These are phyloP conservation scores for Chelonoidis abingdonii DNA, from an alignment of 2,113 vertebrate species.

Conservation along the genomic window DNA sequence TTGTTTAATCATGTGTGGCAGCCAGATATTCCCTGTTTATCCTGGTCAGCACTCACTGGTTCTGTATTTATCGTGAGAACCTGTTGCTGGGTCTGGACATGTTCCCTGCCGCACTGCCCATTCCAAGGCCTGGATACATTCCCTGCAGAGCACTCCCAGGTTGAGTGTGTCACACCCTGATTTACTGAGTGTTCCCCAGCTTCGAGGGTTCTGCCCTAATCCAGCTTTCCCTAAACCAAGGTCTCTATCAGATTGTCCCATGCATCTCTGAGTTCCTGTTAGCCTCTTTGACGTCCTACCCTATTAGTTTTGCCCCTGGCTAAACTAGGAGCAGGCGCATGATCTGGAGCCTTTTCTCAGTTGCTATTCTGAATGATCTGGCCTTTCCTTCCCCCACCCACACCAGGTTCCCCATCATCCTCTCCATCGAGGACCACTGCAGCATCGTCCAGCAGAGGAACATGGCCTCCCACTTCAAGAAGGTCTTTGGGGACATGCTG, in stretches of 20 bases:
- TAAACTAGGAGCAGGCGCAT: background rate
- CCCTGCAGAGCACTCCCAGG: background rate
- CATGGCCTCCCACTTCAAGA: conserved; percentile 90
- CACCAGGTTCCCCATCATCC: conserved; percentile 86
- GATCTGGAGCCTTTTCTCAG: background rate
- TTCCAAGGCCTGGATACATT: background rate
- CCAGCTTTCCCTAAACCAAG: background rate
- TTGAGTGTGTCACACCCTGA: background rate
- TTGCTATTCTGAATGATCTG: background rate
- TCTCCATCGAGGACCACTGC: conserved; percentile 92
- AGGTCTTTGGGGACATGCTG: conserved; percentile 91
- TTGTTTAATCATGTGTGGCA: background rate
- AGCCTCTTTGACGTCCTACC: background rate
- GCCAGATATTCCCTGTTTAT: background rate
- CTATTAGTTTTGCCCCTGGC: background rate
- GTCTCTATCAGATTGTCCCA: too few relatives aligned
- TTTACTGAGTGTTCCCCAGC: background rate
- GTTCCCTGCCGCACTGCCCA: background rate
- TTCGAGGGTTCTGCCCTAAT: background rate
- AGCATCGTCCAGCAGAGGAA: conserved; percentile 91
- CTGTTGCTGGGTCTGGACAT: background rate
- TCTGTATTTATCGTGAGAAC: background rate
- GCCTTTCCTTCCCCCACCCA: background rate
- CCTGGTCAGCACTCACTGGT: background rate
- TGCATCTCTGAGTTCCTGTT: background rate